Base-by-base conservation (phyloP, 2,888 invertebrate species). In the Eupithecia dodoneata region DNA sequence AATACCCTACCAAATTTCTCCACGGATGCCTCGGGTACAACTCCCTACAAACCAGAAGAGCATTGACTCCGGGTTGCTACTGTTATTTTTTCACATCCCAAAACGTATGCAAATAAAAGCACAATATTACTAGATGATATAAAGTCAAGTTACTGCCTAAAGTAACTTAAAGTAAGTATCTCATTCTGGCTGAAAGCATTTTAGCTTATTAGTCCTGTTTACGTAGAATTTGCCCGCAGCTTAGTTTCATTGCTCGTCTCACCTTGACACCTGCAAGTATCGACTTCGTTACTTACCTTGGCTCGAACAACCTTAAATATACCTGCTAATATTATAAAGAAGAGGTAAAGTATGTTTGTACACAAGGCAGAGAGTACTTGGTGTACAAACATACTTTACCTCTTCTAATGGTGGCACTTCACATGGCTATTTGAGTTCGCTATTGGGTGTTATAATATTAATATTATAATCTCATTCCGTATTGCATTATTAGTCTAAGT, bases 211-310 rank as follows among this genome's bases (percentile, higher is more conserved):
- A 63, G 63, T 63, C 30, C 2, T 30, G 30, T 63, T 63, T 63
- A 30, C 63, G 10, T 4, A 4, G 4, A 63, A 63, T 63, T 63
- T 63, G 4, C 63, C 67, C 7, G n/a, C 4, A 2, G 10, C 67
- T 66, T 44, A 44, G 15, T 69, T 69, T 69, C 67, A 69, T 69
- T 69, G 44, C 67, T 69, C 44, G 67, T 69, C 44, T 69, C 67
- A 69, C 67, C 67, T 69, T 69, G 67, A 69, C 18, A 44, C 67
- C 67, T n/a, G 45, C 10, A n/a, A 44, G n/a, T 63, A 10, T 9
- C 63, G 12, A 63, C 63, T 63, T 12, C 18, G 30, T 63, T 63
- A 30, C 63, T 63, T 12, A 63, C 30, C 30, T 30, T 63, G 30
- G 30, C 63, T 63, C 12, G 63, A 63, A 63, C 4, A 12, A 30